These are phyloP conservation scores for Neodontobutis hainanensis DNA, from an alignment of 2,113 vertebrate genomes.

Conservation along the genomic window DNA sequence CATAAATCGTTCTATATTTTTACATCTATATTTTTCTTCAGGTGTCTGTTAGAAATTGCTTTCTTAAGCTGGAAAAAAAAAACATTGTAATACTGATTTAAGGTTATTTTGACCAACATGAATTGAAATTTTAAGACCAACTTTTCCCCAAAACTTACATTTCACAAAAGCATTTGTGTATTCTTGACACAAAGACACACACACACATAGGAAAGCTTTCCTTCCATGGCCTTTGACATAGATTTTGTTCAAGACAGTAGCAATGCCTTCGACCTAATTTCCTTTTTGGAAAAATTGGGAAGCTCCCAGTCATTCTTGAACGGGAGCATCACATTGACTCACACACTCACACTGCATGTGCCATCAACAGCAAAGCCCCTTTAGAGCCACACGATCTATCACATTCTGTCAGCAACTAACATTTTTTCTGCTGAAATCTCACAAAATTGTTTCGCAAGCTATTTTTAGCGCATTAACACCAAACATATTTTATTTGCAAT, in stretches of 20 bases:
- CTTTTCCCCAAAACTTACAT: neutral
- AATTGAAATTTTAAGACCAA: neutral
- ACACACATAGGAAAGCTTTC: slow-evolving; percentile 2
- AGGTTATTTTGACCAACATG: neutral
- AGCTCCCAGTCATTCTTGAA: slow-evolving; percentile 6
- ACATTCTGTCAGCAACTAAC: neutral
- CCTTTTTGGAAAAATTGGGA: slow-evolving; percentile 53
- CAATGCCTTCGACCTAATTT: slow-evolving; percentile 59
- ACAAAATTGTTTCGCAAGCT: too few species aligned
- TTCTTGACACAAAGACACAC: slow-evolving; percentile 5
- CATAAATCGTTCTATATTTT: too few species aligned
- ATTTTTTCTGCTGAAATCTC: too few species aligned
- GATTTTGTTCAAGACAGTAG: slow-evolving; percentile 47
- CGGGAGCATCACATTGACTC: slow-evolving; percentile 47
- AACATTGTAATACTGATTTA: neutral
- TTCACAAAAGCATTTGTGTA: neutral
- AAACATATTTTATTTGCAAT: too few species aligned
- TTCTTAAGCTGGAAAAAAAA: too few species aligned
- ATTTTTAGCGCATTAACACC: too few species aligned
- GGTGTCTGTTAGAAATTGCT: too few species aligned
- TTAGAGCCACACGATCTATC: neutral
- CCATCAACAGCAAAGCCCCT: neutral
- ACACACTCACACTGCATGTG: slow-evolving; percentile 31
- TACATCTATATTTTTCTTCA: too few species aligned
- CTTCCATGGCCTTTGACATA: slow-evolving; percentile 57